phyloP scores from a whole-genome alignment of 2,888 invertebrate species.

The Prosapia bicincta region DNA sequence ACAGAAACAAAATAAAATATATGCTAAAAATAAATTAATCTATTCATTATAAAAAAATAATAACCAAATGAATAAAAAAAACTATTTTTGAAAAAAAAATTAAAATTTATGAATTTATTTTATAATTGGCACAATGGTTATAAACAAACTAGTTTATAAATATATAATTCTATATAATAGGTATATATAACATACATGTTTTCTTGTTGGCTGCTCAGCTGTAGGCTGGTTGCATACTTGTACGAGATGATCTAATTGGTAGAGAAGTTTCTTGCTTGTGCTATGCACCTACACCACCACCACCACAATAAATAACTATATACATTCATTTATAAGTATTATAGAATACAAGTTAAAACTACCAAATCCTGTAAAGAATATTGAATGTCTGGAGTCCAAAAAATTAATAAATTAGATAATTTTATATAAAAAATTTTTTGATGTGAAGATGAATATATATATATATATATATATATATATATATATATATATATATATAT shows the following conservation, averaged over 20 bases:
- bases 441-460: too few relatives aligned
- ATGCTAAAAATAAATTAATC: too few relatives aligned
- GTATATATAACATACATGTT: constrained; percentile 61
- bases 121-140: too few relatives aligned
- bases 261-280: constrained; percentile 92
- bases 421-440: too few relatives aligned
- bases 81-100: too few relatives aligned
- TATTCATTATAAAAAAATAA: too few relatives aligned
- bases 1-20: too few relatives aligned
- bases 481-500: too few relatives aligned
- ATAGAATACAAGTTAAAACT: neutral
- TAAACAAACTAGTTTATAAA: constrained; percentile 3
- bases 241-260: constrained; percentile 92
- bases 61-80: too few relatives aligned
- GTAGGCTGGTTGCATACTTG: constrained; percentile 92
- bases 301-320: constrained; percentile 29
- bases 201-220: constrained; percentile 66
- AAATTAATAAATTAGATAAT: too few relatives aligned
- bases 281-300: constrained; percentile 71
- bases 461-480: too few relatives aligned
- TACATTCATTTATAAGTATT: neutral
- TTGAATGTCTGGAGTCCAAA: neutral
- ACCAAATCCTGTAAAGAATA: neutral
- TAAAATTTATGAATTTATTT: constrained; percentile 12
- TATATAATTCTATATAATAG: constrained; percentile 5